These are phyloP conservation scores for Sebastes steindachneri DNA, from an alignment of 2,797 vertebrate genomes.

Conservation along the genomic window DNA sequence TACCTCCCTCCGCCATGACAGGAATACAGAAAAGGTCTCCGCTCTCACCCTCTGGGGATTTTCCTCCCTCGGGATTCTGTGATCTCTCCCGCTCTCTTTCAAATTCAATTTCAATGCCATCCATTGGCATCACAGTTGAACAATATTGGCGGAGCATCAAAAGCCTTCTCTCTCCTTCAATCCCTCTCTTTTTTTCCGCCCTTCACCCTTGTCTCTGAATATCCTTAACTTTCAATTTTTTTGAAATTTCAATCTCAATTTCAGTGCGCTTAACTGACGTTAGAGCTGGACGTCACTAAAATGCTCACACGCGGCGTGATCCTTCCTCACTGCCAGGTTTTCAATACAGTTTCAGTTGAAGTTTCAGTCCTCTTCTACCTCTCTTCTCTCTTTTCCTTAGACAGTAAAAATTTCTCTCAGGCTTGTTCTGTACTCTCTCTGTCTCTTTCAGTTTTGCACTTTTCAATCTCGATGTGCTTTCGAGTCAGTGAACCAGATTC, in stretches of 20 bases:
- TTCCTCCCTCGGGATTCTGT: slow-evolving; percentile 57
- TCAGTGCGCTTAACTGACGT: slow-evolving; percentile 12
- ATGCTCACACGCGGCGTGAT: not conserved
- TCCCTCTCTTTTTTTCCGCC: slow-evolving; percentile 19
- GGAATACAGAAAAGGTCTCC: slow-evolving; percentile 53
- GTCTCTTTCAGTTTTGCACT: slow-evolving; percentile 19
- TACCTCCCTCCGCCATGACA: slow-evolving; percentile 24
- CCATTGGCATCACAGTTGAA: slow-evolving; percentile 49
- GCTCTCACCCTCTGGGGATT: slow-evolving; percentile 54
- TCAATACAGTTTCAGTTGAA: not conserved
- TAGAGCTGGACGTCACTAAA: not conserved
- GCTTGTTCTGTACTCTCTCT: slow-evolving; percentile 16
- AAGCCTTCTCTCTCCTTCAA: slow-evolving; percentile 17
- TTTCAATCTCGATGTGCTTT: slow-evolving; percentile 52
- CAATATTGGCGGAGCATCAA: slow-evolving; percentile 62
- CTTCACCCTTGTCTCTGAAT: slow-evolving; percentile 32
- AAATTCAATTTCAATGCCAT: slow-evolving; percentile 62
- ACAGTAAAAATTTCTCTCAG: not conserved
- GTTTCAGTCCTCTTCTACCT: not conserved
- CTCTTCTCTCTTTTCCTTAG: not conserved
- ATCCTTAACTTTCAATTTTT: slow-evolving; percentile 2
- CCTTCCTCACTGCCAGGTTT: not conserved
- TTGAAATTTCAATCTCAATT: not conserved
- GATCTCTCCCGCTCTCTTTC: slow-evolving; percentile 57
- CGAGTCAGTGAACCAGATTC: slow-evolving; percentile 23